phyloP scores from a whole-genome alignment of 2,113 vertebrate genomes.

The Antechinus stuartii region DNA sequence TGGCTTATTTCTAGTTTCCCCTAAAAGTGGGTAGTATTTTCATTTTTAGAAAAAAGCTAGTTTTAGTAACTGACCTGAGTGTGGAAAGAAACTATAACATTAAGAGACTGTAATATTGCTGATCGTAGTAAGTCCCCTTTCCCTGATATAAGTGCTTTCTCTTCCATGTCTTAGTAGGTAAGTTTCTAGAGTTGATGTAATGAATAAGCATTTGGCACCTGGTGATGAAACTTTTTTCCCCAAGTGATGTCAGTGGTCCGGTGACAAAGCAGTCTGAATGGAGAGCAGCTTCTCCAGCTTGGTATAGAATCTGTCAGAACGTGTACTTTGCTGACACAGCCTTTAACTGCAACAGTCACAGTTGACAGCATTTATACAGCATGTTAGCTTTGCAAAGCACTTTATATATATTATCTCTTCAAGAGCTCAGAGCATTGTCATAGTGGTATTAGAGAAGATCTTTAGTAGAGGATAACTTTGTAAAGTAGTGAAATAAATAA shows the following conservation, averaged over 20 bases:
- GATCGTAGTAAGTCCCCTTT: not conserved
- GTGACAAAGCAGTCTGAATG: not conserved
- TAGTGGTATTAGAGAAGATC: not conserved
- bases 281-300: not conserved
- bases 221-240: not conserved
- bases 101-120: not conserved
- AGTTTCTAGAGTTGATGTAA: not conserved
- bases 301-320: not conserved
- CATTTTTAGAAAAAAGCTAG: constrained; percentile 7
- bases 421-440: not conserved
- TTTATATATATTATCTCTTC: not conserved
- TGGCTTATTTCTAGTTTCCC: constrained; percentile 34
- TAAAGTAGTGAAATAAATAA: constrained; percentile 22
- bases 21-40: constrained; percentile 53
- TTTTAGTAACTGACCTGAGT: constrained; percentile 40
- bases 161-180: not conserved
- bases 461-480: not conserved
- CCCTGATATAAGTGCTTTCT: not conserved
- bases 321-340: not conserved
- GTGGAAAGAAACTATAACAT: constrained; percentile 45
- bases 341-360: not conserved
- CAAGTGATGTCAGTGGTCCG: not conserved
- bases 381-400: not conserved
- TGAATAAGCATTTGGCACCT: not conserved
- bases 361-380: not conserved